phyloP scores from a whole-genome alignment of 1,140 invertebrate genomes.

The Cotesia chilonis region DNA sequence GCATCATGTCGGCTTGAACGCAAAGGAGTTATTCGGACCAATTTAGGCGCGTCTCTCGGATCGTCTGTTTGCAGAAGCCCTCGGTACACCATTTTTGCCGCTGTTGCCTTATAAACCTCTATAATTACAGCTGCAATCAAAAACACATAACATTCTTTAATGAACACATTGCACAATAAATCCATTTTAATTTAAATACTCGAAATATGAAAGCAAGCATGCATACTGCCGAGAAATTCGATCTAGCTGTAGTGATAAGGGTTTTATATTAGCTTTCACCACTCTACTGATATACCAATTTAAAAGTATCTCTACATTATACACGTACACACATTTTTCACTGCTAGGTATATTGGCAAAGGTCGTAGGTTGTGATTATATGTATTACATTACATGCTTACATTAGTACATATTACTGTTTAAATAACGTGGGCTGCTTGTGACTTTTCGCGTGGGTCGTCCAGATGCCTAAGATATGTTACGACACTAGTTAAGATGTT shows the following conservation, averaged over 20 bases:
- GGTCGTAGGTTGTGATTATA: slow-evolving; percentile 12
- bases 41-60: slow-evolving; percentile 48
- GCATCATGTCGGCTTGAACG: slow-evolving; percentile 40
- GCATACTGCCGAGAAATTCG: not conserved
- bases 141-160: too few relatives aligned
- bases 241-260: not conserved
- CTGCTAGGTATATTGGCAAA: not conserved
- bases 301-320: not conserved
- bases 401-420: not conserved
- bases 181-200: too few relatives aligned
- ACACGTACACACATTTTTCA: not conserved
- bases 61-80: slow-evolving; percentile 54
- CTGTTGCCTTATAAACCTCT: not conserved
- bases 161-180: not conserved
- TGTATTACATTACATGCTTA: slow-evolving; percentile 1
- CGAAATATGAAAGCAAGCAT: slow-evolving; percentile 8
- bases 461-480: not conserved
- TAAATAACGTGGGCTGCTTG: slow-evolving; percentile 14
- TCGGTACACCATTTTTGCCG: slow-evolving; percentile 49
- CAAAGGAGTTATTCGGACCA: slow-evolving; percentile 51
- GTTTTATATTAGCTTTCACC: not conserved
- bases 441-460: slow-evolving; percentile 20
- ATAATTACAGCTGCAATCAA: slow-evolving; percentile 2
- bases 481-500: not conserved
- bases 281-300: not conserved